Base-by-base conservation (phyloP, 2,797 vertebrate species). In the Pogoniulus pusillus region DNA sequence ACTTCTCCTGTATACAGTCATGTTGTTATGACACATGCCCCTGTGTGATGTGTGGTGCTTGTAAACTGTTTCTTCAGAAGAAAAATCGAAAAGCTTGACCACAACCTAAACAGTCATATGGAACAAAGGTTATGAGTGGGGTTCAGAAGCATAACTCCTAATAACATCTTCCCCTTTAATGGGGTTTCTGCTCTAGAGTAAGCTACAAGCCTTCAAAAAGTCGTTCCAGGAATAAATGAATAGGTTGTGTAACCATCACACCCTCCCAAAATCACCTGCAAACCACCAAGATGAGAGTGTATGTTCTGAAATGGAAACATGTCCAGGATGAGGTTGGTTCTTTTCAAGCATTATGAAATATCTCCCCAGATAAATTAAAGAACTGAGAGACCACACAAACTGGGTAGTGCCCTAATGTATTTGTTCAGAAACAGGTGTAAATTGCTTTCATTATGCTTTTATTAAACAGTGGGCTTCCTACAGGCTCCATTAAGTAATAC, bases 361-460 rank as follows among this genome's bases (percentile, higher is more conserved):
- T 53, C 57, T 87, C 12, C 53, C 13, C 49, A 45, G 41, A 34
- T 60, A 37, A 84, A 75, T 47, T 55, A 55, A 83, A 70, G 66
- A 86, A 71, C 62, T 39, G 62, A 70, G 49, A 66, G 24, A 47
- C 15, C 32, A 45, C 3, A 13, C 80, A 79, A 39, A 20, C 17
- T 41, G 20, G 22, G 9, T 59, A 91, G 64, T 75, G 34, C 35
- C 62, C 59, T 69, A 7, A 82, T 91, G 45, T 80, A 1, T 69
- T 85, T 92, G 55, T 77, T 90, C 76, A 75, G 79, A 83, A 91
- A 63, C 24, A 90, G 53, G 14, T 74, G 90, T 88, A 94, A 95
- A 89, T 63, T 88, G 68, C 85, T 90, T 87, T 96, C 92, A 95
- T 96, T 95, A 93, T 43, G 65, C 76, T 96, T 84, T 87, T 89